These are phyloP conservation scores for Palloptera scutellata DNA, from an alignment of 2,888 invertebrate genomes.

Conservation along the genomic window DNA sequence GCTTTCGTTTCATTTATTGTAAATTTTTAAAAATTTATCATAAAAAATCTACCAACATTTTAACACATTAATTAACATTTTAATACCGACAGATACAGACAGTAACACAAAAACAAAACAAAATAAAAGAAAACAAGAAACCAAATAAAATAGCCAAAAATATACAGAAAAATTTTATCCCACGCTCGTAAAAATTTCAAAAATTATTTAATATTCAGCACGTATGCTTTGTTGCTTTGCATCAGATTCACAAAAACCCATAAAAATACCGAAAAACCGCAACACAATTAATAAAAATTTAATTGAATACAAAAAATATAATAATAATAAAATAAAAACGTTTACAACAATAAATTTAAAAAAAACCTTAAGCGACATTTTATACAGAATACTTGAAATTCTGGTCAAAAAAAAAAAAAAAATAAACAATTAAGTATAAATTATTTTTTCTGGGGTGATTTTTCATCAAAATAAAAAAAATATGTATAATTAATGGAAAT, in stretches of 20 bases:
- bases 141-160: neutral
- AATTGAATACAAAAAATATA: neutral
- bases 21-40: neutral
- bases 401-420: neutral
- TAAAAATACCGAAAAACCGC: neutral
- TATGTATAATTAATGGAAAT: too few relatives aligned
- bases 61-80: neutral
- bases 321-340: neutral
- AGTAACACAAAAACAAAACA: neutral
- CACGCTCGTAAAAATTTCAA: slow-evolving; percentile 12
- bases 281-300: neutral
- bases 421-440: neutral
- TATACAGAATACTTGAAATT: slow-evolving; percentile 2
- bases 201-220: slow-evolving; percentile 8
- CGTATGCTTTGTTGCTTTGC: neutral
- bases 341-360: neutral
- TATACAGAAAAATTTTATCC: slow-evolving; percentile 1
- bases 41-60: neutral
- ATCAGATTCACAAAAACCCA: neutral
- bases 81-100: neutral
- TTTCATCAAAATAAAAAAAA: too few relatives aligned
- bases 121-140: neutral
- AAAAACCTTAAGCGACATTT: neutral
- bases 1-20: neutral
- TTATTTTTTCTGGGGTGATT: too few relatives aligned